A percentile compares a stretch with the other conserved stretches of the same genome.
These are phyloP conservation scores for Alloscopus bannaensis DNA, from an alignment of 2,888 invertebrate species.

Conservation along the genomic window DNA sequence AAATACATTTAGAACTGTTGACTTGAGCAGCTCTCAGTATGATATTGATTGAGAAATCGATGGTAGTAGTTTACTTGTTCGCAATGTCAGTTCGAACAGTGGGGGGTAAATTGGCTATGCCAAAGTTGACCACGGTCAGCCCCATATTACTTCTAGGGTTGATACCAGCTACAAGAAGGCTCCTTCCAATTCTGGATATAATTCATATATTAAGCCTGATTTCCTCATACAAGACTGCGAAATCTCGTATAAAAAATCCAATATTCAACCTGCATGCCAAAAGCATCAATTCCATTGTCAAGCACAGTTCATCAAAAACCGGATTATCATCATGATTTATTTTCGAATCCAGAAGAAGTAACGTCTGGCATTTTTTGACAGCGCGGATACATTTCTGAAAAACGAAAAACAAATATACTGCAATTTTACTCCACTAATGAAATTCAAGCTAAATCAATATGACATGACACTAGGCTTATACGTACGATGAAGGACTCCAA, in stretches of 20 bases:
- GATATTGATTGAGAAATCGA: background rate
- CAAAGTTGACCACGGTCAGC: slow-evolving; percentile 79
- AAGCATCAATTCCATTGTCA: slow-evolving; percentile 81
- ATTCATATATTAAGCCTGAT: slow-evolving; percentile 2
- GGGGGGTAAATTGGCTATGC: slow-evolving; percentile 80
- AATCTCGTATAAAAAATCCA: no score
- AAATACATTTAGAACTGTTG: background rate
- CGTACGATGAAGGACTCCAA: slow-evolving; percentile 79
- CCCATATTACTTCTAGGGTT: slow-evolving; percentile 80
- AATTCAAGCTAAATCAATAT: background rate
- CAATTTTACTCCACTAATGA: background rate
- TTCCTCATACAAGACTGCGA: no score
- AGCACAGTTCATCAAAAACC: slow-evolving; percentile 78
- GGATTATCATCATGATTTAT: slow-evolving; percentile 75
- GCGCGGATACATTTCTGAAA: slow-evolving; percentile 79
- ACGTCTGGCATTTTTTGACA: slow-evolving; percentile 78
- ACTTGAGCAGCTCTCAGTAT: background rate
- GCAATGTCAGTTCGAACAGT: slow-evolving; percentile 82
- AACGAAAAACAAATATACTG: slow-evolving; percentile 5
- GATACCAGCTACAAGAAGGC: slow-evolving; percentile 78
- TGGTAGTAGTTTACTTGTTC: slow-evolving; percentile 77
- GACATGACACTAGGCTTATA: no score
- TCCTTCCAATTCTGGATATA: slow-evolving; percentile 78
- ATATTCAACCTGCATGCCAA: slow-evolving; percentile 77
- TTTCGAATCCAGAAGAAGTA: slow-evolving; percentile 75